Percentiles rank a stretch among this genome's conserved stretches.
Evolutionary conservation across 2,888 invertebrate species (phyloP).

Genomic region (Hemithea aestivaria): DNA sequence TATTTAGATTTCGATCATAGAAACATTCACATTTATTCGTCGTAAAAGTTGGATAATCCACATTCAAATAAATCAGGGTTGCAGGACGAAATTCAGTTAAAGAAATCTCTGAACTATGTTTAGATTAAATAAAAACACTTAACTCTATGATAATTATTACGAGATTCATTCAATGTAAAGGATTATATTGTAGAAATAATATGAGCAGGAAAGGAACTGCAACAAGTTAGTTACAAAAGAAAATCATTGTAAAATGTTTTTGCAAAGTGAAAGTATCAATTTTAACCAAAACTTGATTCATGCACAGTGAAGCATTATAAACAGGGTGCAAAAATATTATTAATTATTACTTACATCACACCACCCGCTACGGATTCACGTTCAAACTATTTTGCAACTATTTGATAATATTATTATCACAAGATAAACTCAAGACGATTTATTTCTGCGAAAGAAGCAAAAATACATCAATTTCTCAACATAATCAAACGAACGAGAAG

Average conservation of each 20-base stretch:
- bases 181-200: too few relatives aligned
- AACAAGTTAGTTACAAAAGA: too few relatives aligned
- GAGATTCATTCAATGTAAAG: too few relatives aligned
- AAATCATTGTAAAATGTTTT: conserved; percentile 1
- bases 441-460: conserved; percentile 10
- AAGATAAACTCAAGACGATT: conserved; percentile 4
- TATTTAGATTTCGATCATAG: too few relatives aligned
- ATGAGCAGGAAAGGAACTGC: too few relatives aligned
- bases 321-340: conserved; percentile 14
- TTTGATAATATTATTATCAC: conserved; percentile 7
- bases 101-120: too few relatives aligned
- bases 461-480: conserved; percentile 6
- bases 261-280: conserved; percentile 48
- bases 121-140: too few relatives aligned
- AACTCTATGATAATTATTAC: too few relatives aligned
- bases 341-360: conserved; percentile 33
- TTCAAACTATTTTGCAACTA: not conserved
- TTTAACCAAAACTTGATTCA: conserved; percentile 51
- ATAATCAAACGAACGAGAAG: conserved; percentile 5
- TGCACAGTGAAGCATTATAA: conserved; percentile 34
- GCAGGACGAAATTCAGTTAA: too few relatives aligned
- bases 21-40: too few relatives aligned
- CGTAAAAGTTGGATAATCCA: too few relatives aligned
- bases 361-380: conserved; percentile 10
- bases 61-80: too few relatives aligned